Percentiles rank a stretch among this genome's conserved stretches.
Conservation (phyloP, 1,140 invertebrate species). For the Ceratina japonica region DNA sequence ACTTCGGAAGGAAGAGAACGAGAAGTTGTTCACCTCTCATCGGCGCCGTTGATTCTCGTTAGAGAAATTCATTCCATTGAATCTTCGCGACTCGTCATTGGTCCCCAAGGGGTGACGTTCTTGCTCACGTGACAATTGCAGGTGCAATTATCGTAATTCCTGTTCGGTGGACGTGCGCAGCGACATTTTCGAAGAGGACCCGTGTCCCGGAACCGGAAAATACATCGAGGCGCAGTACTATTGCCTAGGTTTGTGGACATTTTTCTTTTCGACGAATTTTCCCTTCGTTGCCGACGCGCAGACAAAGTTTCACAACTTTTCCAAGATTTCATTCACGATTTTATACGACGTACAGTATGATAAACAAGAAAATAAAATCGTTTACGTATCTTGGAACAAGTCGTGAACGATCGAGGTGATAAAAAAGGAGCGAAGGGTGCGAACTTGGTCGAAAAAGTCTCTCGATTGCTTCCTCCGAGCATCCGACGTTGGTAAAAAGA, state of each 20-base stretch:
- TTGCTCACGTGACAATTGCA: conserved; percentile 71
- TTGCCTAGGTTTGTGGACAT: conserved; percentile 79
- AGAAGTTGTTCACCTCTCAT: background rate
- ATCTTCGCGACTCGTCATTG: conserved; percentile 27
- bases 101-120: conserved; percentile 53
- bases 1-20: background rate
- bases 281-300: background rate
- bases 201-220: conserved; percentile 82
- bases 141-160: conserved; percentile 75
- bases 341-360: background rate
- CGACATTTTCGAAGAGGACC: conserved; percentile 81
- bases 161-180: conserved; percentile 78
- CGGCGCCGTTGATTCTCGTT: conserved; percentile 52
- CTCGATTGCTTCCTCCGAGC: conserved; percentile 25
- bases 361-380: background rate
- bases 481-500: conserved; percentile 34
- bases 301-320: background rate
- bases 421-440: background rate
- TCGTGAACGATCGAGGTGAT: background rate
- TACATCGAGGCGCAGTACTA: conserved; percentile 83
- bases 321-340: background rate
- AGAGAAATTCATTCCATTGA: conserved; percentile 34
- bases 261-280: conserved; percentile 27
- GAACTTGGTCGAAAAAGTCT: conserved; percentile 55
- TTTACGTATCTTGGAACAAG: conserved; percentile 4